Evolutionary conservation across 2,797 vertebrate genomes (phyloP).

Genomic region (Malurus leucopterus): DNA sequence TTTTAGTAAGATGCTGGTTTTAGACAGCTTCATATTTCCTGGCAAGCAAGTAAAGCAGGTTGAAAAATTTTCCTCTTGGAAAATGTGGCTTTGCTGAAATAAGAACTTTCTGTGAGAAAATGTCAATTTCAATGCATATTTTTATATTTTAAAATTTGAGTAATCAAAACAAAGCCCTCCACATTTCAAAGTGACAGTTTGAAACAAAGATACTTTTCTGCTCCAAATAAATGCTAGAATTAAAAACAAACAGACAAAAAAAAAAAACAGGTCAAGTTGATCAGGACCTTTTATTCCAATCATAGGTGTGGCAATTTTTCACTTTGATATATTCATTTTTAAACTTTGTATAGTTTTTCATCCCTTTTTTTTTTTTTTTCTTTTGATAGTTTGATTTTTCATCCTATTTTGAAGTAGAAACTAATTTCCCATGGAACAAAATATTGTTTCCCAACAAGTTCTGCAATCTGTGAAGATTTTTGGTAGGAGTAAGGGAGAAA

Average conservation of each 20-base stretch:
- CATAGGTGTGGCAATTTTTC: background rate
- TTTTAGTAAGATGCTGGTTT: background rate
- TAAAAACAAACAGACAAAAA: background rate
- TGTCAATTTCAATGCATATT: background rate
- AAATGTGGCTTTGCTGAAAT: conserved; percentile 41
- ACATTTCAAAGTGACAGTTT: background rate
- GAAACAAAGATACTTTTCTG: background rate
- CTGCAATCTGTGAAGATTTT: background rate
- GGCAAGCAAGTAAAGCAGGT: conserved; percentile 34
- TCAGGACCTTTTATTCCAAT: background rate
- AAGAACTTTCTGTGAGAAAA: conserved; percentile 10
- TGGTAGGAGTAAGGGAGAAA: background rate
- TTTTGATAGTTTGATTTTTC: background rate
- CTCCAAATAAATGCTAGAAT: background rate
- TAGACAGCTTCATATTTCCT: conserved; percentile 33
- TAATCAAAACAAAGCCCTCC: background rate
- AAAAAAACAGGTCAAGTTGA: background rate
- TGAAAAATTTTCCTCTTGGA: conserved; percentile 33
- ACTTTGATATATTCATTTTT: background rate
- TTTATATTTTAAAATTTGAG: background rate
- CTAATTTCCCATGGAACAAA: background rate
- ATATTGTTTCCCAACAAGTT: background rate
- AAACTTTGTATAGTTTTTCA: background rate
- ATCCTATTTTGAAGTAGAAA: background rate
- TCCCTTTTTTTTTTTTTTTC: background rate